Evolutionary conservation across 2,797 vertebrate genomes (phyloP), one percentile per base, ranked within the genome.

Genomic region (Coregonus ussuriensis): DNA sequence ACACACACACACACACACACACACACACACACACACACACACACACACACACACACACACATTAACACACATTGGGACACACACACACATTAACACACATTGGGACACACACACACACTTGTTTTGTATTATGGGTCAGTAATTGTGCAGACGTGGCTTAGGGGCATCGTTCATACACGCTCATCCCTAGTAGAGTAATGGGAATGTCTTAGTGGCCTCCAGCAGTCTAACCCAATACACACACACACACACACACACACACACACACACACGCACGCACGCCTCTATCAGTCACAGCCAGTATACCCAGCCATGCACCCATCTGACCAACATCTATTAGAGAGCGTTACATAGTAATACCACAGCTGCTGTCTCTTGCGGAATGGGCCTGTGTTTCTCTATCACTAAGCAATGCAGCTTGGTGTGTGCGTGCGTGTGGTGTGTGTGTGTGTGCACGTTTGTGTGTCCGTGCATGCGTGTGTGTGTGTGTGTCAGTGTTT

Each of bases 301-400:
- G 16, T 54, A 92, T 90, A 89, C 72, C 81, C 83, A 81, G 80
- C 83, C 76, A 47, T 54, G 53, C 16, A 15, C 76, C 87, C 83
- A 84, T 85, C 84, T 88, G 85, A 88, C 82, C 78, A 79, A 76
- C 83, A 84, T 89, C 89, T 87, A 83, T 88, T 83, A 79, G 81
- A 85, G 89, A 88, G 86, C 77, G 82, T 72, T 83, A 77, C 76
- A 25, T 25, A 25, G 25, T 25, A 25, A 88, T 89, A 89, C 84
- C 79, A 51, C 80, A 88, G 82, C 85, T 87, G 85, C 77, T 77
- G 37, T 77, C 74, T 82, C 75, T 11, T 41, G 31, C 77, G 78
- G 69, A 78, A 67, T 75, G 51, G 59, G 76, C 67, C 67, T 41
- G 79, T 73, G 63, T 69, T 63, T n/a, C 29, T 53, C n/a, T 62